A percentile compares a stretch with the other conserved stretches of the same genome.
Conservation (phyloP, 2,888 invertebrate species). For the Chrysotoxum bicinctum region DNA sequence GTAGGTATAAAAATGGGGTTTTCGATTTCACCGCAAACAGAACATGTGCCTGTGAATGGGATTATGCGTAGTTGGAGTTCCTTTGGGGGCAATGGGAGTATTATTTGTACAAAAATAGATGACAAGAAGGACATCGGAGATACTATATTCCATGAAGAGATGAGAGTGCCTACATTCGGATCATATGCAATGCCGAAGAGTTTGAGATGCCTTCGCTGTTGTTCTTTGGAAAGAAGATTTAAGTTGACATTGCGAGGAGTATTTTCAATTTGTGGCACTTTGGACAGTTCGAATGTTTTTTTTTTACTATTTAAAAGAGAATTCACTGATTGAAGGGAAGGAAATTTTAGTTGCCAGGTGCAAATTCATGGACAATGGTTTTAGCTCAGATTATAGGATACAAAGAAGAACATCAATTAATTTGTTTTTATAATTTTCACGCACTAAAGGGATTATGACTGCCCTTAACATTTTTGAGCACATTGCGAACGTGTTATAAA, state of each 20-base stretch:
- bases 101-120: constrained; percentile 58
- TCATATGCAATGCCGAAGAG: not conserved
- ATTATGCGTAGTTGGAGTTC: constrained; percentile 39
- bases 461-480: too few relatives aligned
- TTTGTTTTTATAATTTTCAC: too few relatives aligned
- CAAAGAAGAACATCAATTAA: too few relatives aligned
- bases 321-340: not conserved
- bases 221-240: not conserved
- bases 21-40: constrained; percentile 54
- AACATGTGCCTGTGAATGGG: constrained; percentile 38
- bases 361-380: not conserved
- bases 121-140: constrained; percentile 49
- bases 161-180: not conserved
- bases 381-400: too few relatives aligned
- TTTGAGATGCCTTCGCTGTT: not conserved
- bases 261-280: not conserved
- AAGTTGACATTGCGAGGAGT: not conserved
- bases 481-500: too few relatives aligned
- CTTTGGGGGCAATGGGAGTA: constrained; percentile 62
- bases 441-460: too few relatives aligned
- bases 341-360: not conserved
- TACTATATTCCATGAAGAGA: not conserved
- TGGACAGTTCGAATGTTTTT: not conserved
- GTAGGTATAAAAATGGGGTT: constrained; percentile 36
- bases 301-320: not conserved